A percentile compares a stretch with the other conserved stretches of the same genome.
These are phyloP conservation scores for Cenopis cana DNA, from an alignment of 2,888 invertebrate species.

Conservation along the genomic window DNA sequence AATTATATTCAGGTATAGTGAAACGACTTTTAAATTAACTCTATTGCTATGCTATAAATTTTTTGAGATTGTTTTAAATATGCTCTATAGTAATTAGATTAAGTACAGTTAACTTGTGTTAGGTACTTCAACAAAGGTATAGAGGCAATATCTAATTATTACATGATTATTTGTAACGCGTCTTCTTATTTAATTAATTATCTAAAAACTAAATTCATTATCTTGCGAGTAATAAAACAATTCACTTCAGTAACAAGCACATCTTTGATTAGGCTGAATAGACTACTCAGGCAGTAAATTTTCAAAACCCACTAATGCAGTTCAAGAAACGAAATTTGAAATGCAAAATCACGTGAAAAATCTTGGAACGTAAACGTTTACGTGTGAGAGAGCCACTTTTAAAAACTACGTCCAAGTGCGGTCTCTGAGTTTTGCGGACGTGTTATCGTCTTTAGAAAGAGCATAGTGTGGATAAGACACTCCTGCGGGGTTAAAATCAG, in stretches of 20 bases:
- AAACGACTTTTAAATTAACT: too few species aligned
- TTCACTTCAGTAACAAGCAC: constrained; percentile 17
- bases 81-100: too few species aligned
- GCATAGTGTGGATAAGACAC: constrained; percentile 48
- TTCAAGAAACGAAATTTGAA: constrained; percentile 47
- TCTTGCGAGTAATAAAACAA: background rate
- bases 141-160: too few species aligned
- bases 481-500: background rate
- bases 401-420: constrained; percentile 58
- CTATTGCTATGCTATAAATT: too few species aligned
- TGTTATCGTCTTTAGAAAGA: constrained; percentile 49
- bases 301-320: constrained; percentile 13
- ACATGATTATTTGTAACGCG: background rate
- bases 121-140: too few species aligned
- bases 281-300: constrained; percentile 17
- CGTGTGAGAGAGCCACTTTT: constrained; percentile 56
- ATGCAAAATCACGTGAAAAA: constrained; percentile 58
- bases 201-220: too few species aligned
- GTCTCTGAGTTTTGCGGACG: constrained; percentile 56
- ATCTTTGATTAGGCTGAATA: constrained; percentile 26
- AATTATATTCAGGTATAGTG: too few species aligned
- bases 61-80: too few species aligned
- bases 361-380: constrained; percentile 61
- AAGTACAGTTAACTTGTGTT: too few species aligned
- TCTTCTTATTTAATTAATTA: too few species aligned